Evolutionary conservation across 1,140 invertebrate genomes (phyloP), one percentile per base, ranked within the genome.

Genomic region (Zelostemma sp.): DNA sequence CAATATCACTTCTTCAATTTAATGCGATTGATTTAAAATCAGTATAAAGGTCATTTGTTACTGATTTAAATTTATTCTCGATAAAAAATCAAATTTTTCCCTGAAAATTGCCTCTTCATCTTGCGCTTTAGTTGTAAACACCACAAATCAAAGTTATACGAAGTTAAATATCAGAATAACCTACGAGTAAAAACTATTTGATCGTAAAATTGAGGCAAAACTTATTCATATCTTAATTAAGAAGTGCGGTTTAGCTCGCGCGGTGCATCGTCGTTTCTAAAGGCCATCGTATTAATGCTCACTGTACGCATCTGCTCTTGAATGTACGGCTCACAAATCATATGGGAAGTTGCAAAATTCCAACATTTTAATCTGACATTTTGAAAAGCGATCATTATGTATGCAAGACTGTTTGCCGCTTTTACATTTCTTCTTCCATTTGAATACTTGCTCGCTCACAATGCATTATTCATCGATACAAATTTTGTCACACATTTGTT

Each of bases 361-460:
- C 47, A 64, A 38, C 38, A 54, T 41, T 48, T 54, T 55, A 40
- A 35, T 21, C 17, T 71, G 68, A 71, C 68, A 71, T 71, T 71
- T 71, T 55, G 61, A 62, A 49, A 70, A 65, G 46, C 19, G 16
- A 60, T 70, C 56, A 61, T 70, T 57, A 35, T n/a, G 40, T 49
- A 62, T 65, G 62, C 53, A 70, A n/a, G 49, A 58, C 61, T 18
- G 15, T 19, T 60, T 19, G 17, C 45, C 17, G 46, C 50, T 56
- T 55, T 47, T 14, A 3, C 40, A 35, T n/a, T 56, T 46, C 47
- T 68, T 53, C 54, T 8, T 49, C 43, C 57, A 66, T 71, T 71
- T 66, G 46, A 71, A 71, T 70, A 70, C 58, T 54, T 18, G 47
- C 48, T 64, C 31, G 31, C 12, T 53, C 43, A 53, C 51, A 35